A percentile compares a stretch with the other conserved stretches of the same genome.
phyloP scores from a whole-genome alignment of 2,797 vertebrate species.

The Xenops minutus region DNA sequence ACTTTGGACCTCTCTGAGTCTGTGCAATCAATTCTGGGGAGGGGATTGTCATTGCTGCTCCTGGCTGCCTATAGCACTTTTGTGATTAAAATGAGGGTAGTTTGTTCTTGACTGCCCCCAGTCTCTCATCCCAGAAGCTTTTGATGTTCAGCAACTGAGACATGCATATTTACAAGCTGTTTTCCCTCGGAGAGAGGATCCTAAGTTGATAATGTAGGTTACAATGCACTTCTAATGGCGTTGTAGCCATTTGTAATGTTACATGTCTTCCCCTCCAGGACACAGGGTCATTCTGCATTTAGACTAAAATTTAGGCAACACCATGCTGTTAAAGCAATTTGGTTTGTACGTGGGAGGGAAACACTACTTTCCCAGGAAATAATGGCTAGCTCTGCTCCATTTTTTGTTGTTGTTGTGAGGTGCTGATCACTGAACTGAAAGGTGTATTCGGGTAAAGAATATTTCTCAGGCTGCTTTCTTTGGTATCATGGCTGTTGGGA shows the following conservation, averaged over 20 bases:
- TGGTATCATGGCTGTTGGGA: constrained; percentile 55
- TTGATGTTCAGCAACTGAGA: constrained; percentile 67
- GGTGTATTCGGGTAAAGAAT: constrained; percentile 71
- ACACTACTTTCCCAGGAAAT: constrained; percentile 63
- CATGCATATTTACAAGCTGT: constrained; percentile 57
- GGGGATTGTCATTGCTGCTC: constrained; percentile 60
- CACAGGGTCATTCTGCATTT: constrained; percentile 68
- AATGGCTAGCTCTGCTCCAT: constrained; percentile 52
- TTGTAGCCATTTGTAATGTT: constrained; percentile 70
- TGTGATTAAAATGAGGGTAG: constrained; percentile 67
- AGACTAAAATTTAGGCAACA: constrained; percentile 46
- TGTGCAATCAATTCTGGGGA: constrained; percentile 73
- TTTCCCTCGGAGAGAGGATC: constrained; percentile 51
- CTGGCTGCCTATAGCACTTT: constrained; percentile 75
- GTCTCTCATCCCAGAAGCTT: constrained; percentile 59
- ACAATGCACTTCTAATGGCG: constrained; percentile 73
- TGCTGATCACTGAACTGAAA: constrained; percentile 70
- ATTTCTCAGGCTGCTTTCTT: constrained; percentile 73
- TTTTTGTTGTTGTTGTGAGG: constrained; percentile 63
- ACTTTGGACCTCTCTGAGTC: constrained; percentile 81
- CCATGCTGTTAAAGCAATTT: constrained; percentile 51
- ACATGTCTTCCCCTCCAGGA: constrained; percentile 75
- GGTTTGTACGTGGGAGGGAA: constrained; percentile 40
- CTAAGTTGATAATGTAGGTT: constrained; percentile 64
- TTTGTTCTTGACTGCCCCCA: constrained; percentile 40